These are phyloP conservation scores for Mus caroli DNA, from an alignment of 2,797 vertebrate genomes.

Conservation along the genomic window DNA sequence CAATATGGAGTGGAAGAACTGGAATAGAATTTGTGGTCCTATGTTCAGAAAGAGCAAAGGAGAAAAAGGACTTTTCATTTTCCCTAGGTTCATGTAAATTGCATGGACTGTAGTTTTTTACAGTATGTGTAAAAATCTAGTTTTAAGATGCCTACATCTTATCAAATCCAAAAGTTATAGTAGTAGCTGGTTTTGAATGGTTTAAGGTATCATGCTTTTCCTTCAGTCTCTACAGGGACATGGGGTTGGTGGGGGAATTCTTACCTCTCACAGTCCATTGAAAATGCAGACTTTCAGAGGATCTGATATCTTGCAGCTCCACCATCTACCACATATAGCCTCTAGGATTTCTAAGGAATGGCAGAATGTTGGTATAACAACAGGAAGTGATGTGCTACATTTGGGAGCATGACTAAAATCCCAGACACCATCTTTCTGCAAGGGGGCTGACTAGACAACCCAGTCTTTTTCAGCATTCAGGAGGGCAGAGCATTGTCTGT, in stretches of 20 bases:
- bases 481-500: conserved; percentile 40
- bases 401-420: conserved; percentile 3
- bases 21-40: conserved; percentile 33
- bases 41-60: background rate
- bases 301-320: background rate
- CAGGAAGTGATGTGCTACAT: background rate
- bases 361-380: background rate
- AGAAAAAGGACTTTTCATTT: conserved; percentile 18
- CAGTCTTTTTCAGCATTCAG: background rate
- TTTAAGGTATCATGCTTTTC: background rate
- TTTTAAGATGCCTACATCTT: conserved; percentile 29
- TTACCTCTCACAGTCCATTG: background rate
- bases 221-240: background rate
- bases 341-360: conserved; percentile 18
- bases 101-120: too few species aligned
- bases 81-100: background rate
- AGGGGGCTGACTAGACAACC: background rate
- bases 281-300: background rate
- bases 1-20: background rate
- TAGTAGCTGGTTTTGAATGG: background rate
- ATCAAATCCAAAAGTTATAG: conserved; percentile 26
- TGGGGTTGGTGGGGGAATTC: too few species aligned
- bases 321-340: background rate
- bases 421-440: background rate
- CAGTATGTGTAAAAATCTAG: conserved; percentile 22